phyloP scores from a whole-genome alignment of 2,888 invertebrate species.

The Liopterus haemorrhoidalis region DNA sequence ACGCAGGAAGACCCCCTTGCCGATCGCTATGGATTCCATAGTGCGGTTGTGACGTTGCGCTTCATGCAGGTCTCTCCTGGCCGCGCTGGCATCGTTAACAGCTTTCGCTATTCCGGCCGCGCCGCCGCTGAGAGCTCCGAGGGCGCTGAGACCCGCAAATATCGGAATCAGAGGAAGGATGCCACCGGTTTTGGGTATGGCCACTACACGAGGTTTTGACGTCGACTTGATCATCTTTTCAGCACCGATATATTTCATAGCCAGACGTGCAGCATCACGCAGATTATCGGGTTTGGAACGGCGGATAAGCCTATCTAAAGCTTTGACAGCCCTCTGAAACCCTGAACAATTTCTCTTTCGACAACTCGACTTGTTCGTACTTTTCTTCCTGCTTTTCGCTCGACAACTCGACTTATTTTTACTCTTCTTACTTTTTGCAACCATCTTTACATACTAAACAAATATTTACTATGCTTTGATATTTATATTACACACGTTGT shows the following conservation, averaged over 20 bases:
- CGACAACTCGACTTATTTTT: background rate
- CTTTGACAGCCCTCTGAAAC: too few relatives aligned
- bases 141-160: slow-evolving; percentile 32
- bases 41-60: slow-evolving; percentile 33
- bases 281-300: too few relatives aligned
- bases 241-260: too few relatives aligned
- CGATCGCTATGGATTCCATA: slow-evolving; percentile 34
- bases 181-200: slow-evolving; percentile 30
- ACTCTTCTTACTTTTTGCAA: too few relatives aligned
- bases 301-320: too few relatives aligned
- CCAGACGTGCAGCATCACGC: too few relatives aligned
- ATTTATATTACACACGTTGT: too few relatives aligned
- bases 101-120: slow-evolving; percentile 32
- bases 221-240: too few relatives aligned
- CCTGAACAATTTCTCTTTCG: too few relatives aligned
- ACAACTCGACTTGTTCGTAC: background rate
- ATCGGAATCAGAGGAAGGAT: slow-evolving; percentile 32
- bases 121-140: slow-evolving; percentile 31
- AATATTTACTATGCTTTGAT: too few relatives aligned
- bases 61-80: slow-evolving; percentile 31
- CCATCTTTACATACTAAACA: too few relatives aligned
- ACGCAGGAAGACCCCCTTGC: slow-evolving; percentile 31
- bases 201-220: slow-evolving; percentile 26
- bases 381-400: background rate
- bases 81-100: slow-evolving; percentile 30